Conservation (phyloP, 37 sponge, comb jelly and placozoan species). For the Chondrilla cf. caribensis region DNA sequence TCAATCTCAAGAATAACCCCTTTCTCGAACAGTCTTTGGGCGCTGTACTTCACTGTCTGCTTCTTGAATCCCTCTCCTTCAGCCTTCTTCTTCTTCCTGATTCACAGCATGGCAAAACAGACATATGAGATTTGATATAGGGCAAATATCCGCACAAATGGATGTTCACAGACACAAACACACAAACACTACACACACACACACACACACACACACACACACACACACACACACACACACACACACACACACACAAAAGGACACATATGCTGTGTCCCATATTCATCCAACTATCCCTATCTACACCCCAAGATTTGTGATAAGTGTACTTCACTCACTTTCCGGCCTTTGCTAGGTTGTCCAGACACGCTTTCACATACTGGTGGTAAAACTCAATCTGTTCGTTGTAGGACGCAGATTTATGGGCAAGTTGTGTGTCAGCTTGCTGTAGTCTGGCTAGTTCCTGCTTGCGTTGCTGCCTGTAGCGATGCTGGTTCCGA, state of each 20-base stretch:
- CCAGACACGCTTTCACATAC: slow-evolving; percentile 92
- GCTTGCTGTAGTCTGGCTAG: slow-evolving; percentile 69
- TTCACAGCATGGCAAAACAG: too few relatives aligned
- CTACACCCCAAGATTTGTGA: too few relatives aligned
- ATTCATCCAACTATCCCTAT: too few relatives aligned
- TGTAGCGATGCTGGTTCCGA: slow-evolving; percentile 89
- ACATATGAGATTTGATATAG: too few relatives aligned
- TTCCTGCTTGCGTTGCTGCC: slow-evolving; percentile 91
- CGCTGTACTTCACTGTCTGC: slow-evolving; percentile 87
- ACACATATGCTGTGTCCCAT: too few relatives aligned
- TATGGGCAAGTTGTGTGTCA: slow-evolving; percentile 70
- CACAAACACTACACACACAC: not conserved
- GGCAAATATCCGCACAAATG: too few relatives aligned
- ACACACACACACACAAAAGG: too few relatives aligned
- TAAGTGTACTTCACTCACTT: slow-evolving; percentile 34
- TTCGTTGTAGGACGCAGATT: slow-evolving; percentile 78
- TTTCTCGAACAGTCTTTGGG: slow-evolving; percentile 90
- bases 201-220: too few relatives aligned
- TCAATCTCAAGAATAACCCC: slow-evolving; percentile 94
- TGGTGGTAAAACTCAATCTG: slow-evolving; percentile 91
- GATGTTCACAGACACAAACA: not conserved
- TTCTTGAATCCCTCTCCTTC: slow-evolving; percentile 56
- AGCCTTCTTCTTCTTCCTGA: slow-evolving; percentile 24
- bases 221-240: too few relatives aligned
- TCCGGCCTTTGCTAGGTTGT: slow-evolving; percentile 81